These are phyloP conservation scores for Ambastaia sidthimunki DNA, from an alignment of 2,797 vertebrate genomes.

Conservation along the genomic window DNA sequence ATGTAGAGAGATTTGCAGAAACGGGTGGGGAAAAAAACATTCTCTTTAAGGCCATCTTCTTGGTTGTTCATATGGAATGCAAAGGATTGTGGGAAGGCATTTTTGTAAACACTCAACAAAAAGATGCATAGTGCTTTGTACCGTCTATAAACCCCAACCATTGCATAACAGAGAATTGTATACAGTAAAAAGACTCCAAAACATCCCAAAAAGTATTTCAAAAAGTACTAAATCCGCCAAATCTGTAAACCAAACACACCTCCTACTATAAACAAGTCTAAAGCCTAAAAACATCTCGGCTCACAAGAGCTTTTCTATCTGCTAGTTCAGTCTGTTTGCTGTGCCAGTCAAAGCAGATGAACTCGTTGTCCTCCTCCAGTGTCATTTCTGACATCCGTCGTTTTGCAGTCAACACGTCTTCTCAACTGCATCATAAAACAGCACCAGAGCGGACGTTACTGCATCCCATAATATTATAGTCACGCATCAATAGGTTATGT, in stretches of 20 bases:
- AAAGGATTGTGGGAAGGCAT: conserved; percentile 5
- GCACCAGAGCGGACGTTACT: conserved; percentile 20
- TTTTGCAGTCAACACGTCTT: conserved; percentile 14
- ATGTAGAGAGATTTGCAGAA: not conserved
- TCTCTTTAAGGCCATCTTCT: not conserved
- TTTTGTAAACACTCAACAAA: not conserved
- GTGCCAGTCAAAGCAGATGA: conserved; percentile 1
- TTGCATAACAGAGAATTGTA: not conserved
- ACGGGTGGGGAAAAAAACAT: not conserved
- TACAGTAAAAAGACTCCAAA: not conserved
- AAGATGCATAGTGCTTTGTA: not conserved
- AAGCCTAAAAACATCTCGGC: not conserved
- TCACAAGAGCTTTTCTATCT: not conserved
- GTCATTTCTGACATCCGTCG: conserved; percentile 1
- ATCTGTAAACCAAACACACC: not conserved
- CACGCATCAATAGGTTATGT: conserved; percentile 45
- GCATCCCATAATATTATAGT: conserved; percentile 42
- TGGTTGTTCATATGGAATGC: conserved; percentile 3
- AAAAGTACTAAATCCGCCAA: not conserved
- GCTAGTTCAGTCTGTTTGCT: not conserved
- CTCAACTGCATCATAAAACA: conserved; percentile 11
- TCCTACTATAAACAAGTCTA: not conserved
- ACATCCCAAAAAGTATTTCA: not conserved
- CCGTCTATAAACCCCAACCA: not conserved
- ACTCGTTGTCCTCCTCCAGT: not conserved